Percentiles rank a stretch among this genome's conserved stretches.
These are phyloP conservation scores for Habrosyne pyritoides DNA, from an alignment of 2,888 invertebrate species.

Conservation along the genomic window DNA sequence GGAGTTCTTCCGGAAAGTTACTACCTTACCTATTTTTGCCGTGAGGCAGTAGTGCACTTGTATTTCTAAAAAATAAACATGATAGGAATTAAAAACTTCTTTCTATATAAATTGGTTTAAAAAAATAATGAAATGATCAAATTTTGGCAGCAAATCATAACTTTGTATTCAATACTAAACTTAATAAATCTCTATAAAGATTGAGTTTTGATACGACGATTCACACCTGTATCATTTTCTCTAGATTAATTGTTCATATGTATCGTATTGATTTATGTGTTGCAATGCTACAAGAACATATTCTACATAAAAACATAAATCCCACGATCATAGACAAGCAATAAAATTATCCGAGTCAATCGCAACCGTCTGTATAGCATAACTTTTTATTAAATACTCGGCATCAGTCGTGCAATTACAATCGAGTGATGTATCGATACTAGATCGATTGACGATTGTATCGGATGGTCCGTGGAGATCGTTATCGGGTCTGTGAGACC, in stretches of 20 bases:
- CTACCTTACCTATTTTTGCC: no score
- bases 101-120: no score
- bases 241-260: neutral
- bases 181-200: no score
- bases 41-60: no score
- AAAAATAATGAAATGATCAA: no score
- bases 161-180: no score
- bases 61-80: no score
- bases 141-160: no score
- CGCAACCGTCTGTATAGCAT: slow-evolving; percentile 31
- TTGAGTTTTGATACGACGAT: no score
- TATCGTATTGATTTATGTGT: neutral
- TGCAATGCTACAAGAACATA: neutral
- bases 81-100: no score
- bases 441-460: slow-evolving; percentile 29
- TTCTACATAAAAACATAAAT: neutral
- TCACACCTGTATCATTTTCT: no score
- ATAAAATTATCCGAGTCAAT: slow-evolving; percentile 15
- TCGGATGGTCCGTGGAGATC: slow-evolving; percentile 31
- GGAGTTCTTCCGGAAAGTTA: no score
- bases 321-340: slow-evolving; percentile 2
- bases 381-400: slow-evolving; percentile 36
- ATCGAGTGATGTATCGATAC: slow-evolving; percentile 44
- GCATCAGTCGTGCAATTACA: slow-evolving; percentile 46
- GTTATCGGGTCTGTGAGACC: slow-evolving; percentile 26